A percentile compares a stretch with the other conserved stretches of the same genome.
Evolutionary conservation across 2,113 vertebrate species (phyloP).

Genomic region (Limnothrissa miodon): DNA sequence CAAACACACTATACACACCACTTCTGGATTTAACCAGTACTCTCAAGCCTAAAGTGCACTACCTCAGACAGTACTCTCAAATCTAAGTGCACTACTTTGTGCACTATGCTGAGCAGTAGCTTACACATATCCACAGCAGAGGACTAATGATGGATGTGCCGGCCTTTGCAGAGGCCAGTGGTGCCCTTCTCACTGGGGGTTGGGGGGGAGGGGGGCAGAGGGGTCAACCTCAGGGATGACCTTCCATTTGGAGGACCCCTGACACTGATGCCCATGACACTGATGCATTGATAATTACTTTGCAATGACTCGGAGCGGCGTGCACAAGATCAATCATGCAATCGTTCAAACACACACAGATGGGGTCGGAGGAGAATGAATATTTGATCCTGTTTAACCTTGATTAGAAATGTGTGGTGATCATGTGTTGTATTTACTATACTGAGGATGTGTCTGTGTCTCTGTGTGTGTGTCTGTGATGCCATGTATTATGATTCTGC

Average conservation of each 20-base stretch:
- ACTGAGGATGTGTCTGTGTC: neutral
- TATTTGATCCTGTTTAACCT: neutral
- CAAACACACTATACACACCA: no score
- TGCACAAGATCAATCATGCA: neutral
- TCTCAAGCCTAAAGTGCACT: no score
- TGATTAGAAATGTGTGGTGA: neutral
- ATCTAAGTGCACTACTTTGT: no score
- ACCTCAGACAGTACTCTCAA: no score
- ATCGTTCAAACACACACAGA: neutral
- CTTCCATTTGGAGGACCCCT: neutral
- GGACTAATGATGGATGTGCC: neutral
- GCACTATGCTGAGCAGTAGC: no score
- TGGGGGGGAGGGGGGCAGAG: neutral
- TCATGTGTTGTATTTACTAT: no score
- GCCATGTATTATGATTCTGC: neutral
- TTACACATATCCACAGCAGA: no score
- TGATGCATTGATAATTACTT: slow-evolving; percentile 11
- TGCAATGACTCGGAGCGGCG: neutral
- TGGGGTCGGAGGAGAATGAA: neutral
- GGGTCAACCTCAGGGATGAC: neutral
- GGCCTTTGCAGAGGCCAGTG: neutral
- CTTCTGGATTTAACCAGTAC: no score
- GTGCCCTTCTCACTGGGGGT: no score
- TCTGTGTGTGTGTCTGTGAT: neutral
- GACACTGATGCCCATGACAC: neutral